Evolutionary conservation across 2,797 vertebrate species (phyloP), one percentile per base, ranked within the genome.

Genomic region (Coccyzus lansbergi): DNA sequence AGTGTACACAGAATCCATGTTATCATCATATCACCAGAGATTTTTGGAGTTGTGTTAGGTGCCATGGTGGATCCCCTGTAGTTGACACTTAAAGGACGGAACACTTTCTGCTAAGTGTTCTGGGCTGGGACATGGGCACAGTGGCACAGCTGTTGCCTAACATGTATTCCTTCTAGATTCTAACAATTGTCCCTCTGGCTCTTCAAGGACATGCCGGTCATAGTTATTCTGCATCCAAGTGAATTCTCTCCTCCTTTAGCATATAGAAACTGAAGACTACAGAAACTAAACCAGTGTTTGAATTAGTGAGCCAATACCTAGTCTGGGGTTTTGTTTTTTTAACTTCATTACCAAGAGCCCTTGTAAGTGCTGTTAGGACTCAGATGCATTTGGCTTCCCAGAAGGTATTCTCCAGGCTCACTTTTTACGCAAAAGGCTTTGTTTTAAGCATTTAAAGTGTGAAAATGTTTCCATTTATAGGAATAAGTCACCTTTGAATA

Each of bases 381-480:
- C 65, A 63, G 79, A 84, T 46, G 56, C 36, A 44, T 86, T 95
- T 56, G 34, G 31, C 29, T 92, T 65, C 36, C 33, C 36, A 29
- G 31, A 84, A 29, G 26, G 74, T 91, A 90, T 56, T 90, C 89
- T 95, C 80, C 26, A 75, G 69, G 72, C 53, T 18, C 8, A 31
- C 69, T 86, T 90, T 94, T 92, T 91, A 63, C 77, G 4, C 80
- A 84, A 82, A 93, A 69, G 55, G 82, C 52, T 83, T 87, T 93
- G 55, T 63, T 92, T 93, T 38, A 88, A 88, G 56, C 67, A 48
- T 62, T 86, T 92, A 11, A 95, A 82, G 94, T 95, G 95, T 95
- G 93, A 97, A 97, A 95, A 95, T 79, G 83, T 90, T 97, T 93
- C 96, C 6, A 2, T 94, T 94, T 95, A 86, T 94, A 93, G 92